These are phyloP conservation scores for Gymnocypris eckloni DNA, from an alignment of 2,797 vertebrate species.

Conservation along the genomic window DNA sequence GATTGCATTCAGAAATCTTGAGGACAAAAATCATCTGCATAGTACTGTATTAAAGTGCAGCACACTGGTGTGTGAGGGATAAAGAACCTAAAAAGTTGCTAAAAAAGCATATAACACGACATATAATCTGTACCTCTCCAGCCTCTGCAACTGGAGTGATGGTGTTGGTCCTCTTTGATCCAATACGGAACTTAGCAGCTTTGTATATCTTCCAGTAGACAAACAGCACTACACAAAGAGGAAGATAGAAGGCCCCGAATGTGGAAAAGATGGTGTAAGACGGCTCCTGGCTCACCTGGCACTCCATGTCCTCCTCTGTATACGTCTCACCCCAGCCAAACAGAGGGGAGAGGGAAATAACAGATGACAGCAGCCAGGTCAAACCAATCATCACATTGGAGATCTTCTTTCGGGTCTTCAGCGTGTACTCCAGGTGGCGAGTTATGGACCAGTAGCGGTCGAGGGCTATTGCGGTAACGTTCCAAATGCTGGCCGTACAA, in stretches of 20 bases:
- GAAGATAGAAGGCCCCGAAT: constrained; percentile 94
- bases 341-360: constrained; percentile 92
- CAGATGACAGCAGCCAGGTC: constrained; percentile 91
- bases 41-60: background rate
- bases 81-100: background rate
- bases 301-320: constrained; percentile 83
- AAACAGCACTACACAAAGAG: constrained; percentile 94
- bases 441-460: constrained; percentile 99
- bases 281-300: constrained; percentile 93
- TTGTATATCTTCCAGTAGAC: constrained; percentile 98
- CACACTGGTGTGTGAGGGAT: background rate
- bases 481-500: constrained; percentile 99
- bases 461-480: constrained; percentile 93
- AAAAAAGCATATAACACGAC: background rate
- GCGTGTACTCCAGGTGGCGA: constrained; percentile 91
- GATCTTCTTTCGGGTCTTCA: constrained; percentile 86
- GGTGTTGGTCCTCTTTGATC: constrained; percentile 86
- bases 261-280: constrained; percentile 97
- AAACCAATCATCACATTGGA: constrained; percentile 94
- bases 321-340: constrained; percentile 97
- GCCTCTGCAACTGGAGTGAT: constrained; percentile 87
- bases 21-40: background rate
- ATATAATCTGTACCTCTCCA: constrained; percentile 75
- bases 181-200: constrained; percentile 90
- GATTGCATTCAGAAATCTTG: background rate